Percentiles rank a stretch among this genome's conserved stretches.
These are phyloP conservation scores for Lepidothrix coronata DNA, from an alignment of 2,113 vertebrate genomes.

Conservation along the genomic window DNA sequence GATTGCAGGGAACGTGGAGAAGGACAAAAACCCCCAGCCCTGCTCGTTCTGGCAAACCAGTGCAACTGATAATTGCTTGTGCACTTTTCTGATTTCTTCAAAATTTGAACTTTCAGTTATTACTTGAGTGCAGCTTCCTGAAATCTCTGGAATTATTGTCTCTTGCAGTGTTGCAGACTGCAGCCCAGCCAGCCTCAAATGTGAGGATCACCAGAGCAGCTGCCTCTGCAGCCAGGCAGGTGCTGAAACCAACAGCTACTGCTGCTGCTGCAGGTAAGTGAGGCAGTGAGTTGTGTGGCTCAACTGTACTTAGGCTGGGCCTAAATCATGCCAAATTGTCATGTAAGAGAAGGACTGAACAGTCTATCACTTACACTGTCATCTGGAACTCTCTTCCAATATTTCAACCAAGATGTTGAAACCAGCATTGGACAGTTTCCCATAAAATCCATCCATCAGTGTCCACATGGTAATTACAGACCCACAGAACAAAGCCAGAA, in stretches of 20 bases:
- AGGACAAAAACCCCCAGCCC: neutral
- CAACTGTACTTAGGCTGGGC: neutral
- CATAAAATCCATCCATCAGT: neutral
- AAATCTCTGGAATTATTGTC: neutral
- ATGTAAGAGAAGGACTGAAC: neutral
- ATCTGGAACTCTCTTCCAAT: neutral
- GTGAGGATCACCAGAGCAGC: conserved; percentile 69
- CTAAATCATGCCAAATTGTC: neutral
- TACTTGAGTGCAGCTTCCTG: neutral
- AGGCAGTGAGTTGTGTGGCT: neutral
- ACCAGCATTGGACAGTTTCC: neutral
- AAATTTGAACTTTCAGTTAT: neutral
- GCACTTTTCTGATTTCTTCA: neutral
- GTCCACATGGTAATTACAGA: neutral
- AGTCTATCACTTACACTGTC: neutral
- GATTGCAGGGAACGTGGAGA: neutral
- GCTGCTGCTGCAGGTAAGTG: conserved; percentile 11
- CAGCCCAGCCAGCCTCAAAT: neutral
- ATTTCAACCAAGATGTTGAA: neutral
- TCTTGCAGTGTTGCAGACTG: conserved; percentile 28
- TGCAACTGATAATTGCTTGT: neutral
- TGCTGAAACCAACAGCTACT: neutral
- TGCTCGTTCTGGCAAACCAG: neutral
- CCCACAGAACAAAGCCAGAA: neutral
- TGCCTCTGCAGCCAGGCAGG: conserved; percentile 49